phyloP scores from a whole-genome alignment of 2,113 vertebrate species.

The Tetrax tetrax region DNA sequence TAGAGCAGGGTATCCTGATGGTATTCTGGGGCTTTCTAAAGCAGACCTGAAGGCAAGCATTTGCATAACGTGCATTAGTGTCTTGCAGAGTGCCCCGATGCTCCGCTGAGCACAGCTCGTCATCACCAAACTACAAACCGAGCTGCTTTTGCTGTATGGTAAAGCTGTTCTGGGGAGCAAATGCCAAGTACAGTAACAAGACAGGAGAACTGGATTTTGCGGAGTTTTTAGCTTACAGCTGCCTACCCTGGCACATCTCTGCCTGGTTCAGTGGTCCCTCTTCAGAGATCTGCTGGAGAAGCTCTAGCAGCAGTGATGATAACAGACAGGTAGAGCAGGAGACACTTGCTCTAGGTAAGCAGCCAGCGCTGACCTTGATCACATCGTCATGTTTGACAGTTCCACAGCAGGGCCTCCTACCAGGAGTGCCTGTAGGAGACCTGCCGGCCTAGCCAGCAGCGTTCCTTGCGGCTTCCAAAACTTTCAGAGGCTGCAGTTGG shows the following conservation, averaged over 20 bases:
- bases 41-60: neutral
- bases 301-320: neutral
- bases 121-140: neutral
- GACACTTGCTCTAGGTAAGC: neutral
- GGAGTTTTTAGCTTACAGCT: neutral
- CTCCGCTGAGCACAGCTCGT: accelerated
- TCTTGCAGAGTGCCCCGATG: neutral
- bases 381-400: accelerated
- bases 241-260: neutral
- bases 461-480: neutral
- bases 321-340: neutral
- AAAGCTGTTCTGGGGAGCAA: neutral
- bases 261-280: neutral
- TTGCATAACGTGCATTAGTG: neutral
- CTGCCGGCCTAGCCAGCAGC: neutral
- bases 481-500: neutral
- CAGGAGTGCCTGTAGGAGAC: neutral
- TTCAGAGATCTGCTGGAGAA: neutral
- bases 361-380: neutral
- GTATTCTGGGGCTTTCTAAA: neutral
- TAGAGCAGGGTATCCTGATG: neutral
- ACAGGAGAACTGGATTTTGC: neutral
- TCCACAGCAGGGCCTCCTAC: neutral
- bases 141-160: neutral
- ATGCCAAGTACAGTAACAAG: neutral